Evolutionary conservation across 2,797 vertebrate species (phyloP), one percentile per base, ranked within the genome.

Genomic region (Notoglanidium macrostoma): DNA sequence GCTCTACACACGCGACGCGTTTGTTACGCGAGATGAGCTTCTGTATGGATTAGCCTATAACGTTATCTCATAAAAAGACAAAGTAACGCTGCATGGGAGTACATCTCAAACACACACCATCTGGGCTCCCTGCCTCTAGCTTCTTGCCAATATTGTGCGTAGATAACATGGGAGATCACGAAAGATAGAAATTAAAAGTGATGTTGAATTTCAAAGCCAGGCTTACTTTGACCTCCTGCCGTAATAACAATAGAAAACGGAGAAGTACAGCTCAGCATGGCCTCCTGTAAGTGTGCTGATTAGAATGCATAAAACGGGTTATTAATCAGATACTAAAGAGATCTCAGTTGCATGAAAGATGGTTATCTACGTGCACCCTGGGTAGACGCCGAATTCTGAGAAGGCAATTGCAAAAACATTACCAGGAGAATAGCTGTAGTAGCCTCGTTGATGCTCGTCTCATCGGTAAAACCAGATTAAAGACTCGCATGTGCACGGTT

Each of bases 281-380:
- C 26, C 29, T 77, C 87, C 61, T 83, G 87, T 88, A 83, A 83
- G 70, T 77, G 84, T 12, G 49, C 79, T 86, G 87, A 88, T 88
- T 88, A 85, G 61, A 86, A 83, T 44, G n/a, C 84, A 86, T 88
- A 86, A 88, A 88, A 86, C 55, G 79, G 87, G 76, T 74, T 83
- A 88, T 86, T 88, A 88, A 61, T 76, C 84, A 68, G 61, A 86
- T 49, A 77, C 87, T 83, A 85, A 83, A 88, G 78, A 86, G 87
- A 81, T 76, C 87, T 61, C 26, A 11, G 84, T 32, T 55, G 49
- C 72, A 88, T 83, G 59, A 83, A 54, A 77, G 80, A 86, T 51
- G 73, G 78, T 83, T 82, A 88, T 82, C 78, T 76, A 59, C 44
- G 5, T 46, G 84, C 87, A 76, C 84, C 87, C 84, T 70, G 84